phyloP scores from a whole-genome alignment of 2,797 vertebrate genomes.

The Helicolenus hilgendorfi region DNA sequence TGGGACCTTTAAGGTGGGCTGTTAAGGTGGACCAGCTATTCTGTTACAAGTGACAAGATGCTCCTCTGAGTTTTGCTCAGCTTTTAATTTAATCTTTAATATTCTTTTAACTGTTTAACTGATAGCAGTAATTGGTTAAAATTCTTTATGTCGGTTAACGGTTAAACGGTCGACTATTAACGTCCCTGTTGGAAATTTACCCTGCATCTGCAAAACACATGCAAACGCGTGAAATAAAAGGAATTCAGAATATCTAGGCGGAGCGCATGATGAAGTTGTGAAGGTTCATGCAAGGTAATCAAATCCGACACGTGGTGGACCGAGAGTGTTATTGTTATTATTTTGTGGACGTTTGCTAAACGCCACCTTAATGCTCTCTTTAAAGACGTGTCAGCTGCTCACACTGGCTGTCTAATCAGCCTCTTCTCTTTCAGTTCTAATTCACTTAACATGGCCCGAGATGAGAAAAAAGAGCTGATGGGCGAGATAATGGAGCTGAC shows the following conservation, averaged over 20 bases:
- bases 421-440: conserved; percentile 80
- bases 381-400: conserved; percentile 76
- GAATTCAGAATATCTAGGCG: not conserved
- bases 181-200: conserved; percentile 43
- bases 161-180: too few species aligned
- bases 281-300: conserved; percentile 46
- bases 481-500: conserved; percentile 84
- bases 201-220: conserved; percentile 51
- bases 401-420: conserved; percentile 64
- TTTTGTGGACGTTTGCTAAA: conserved; percentile 61
- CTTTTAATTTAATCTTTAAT: too few species aligned
- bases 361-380: conserved; percentile 54
- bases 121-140: too few species aligned
- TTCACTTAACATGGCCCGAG: conserved; percentile 86
- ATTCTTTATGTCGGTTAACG: too few species aligned
- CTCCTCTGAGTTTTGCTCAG: too few species aligned
- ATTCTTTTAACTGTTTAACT: too few species aligned
- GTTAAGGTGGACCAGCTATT: too few species aligned
- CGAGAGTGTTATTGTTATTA: conserved; percentile 61
- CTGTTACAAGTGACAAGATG: too few species aligned
- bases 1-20: too few species aligned
- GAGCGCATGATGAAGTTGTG: conserved; percentile 1
- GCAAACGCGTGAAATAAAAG: not conserved
- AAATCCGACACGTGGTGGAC: conserved; percentile 49
- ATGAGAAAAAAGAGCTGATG: conserved; percentile 80